These are phyloP conservation scores for Carduelis carduelis DNA, from an alignment of 2,797 vertebrate genomes.

Conservation along the genomic window DNA sequence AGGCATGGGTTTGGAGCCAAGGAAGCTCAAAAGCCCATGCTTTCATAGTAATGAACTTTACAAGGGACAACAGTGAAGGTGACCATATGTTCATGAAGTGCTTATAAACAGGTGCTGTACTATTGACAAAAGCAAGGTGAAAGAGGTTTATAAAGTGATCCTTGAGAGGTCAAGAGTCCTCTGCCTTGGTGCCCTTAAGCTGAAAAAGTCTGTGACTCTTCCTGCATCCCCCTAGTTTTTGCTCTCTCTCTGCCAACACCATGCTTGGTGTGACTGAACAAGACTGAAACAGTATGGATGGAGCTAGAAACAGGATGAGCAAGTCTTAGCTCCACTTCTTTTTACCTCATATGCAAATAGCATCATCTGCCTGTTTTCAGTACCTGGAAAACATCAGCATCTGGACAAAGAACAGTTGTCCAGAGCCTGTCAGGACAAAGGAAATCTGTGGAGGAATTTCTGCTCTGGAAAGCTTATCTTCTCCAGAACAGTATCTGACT, in stretches of 20 bases:
- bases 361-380: not conserved
- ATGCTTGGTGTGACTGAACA: not conserved
- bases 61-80: not conserved
- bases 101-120: not conserved
- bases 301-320: not conserved
- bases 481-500: not conserved
- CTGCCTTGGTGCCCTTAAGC: not conserved
- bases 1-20: not conserved
- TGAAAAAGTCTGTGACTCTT: not conserved
- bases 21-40: too few relatives aligned
- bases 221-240: not conserved
- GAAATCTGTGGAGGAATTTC: not conserved
- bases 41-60: not conserved
- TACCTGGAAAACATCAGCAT: not conserved
- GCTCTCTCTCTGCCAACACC: not conserved
- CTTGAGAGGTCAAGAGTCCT: not conserved
- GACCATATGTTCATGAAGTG: not conserved
- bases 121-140: not conserved
- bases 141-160: not conserved
- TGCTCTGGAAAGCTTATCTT: not conserved
- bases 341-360: not conserved
- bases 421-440: not conserved
- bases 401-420: not conserved
- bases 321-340: not conserved
- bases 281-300: not conserved